A percentile compares a stretch with the other conserved stretches of the same genome.
These are phyloP conservation scores for Holacanthus passer DNA, from an alignment of 2,113 vertebrate species.

Conservation along the genomic window DNA sequence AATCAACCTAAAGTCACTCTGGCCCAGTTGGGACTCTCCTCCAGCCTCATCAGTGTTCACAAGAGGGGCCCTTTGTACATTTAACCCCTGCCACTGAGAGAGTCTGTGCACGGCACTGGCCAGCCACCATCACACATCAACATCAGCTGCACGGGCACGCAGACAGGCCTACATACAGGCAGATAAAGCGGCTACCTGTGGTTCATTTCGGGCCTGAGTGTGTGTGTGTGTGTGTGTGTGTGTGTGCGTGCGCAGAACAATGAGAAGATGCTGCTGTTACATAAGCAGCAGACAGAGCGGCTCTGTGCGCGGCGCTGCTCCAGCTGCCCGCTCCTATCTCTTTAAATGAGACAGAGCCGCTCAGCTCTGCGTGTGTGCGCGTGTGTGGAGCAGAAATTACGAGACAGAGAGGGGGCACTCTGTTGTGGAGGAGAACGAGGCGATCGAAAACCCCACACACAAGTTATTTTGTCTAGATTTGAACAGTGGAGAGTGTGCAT, in stretches of 20 bases:
- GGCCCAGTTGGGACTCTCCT: too few species aligned
- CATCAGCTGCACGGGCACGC: neutral
- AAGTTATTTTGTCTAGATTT: neutral
- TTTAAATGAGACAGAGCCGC: constrained; percentile 76
- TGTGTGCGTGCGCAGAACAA: constrained; percentile 1
- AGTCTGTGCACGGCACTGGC: neutral
- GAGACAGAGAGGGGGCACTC: constrained; percentile 67
- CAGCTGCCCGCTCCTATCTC: constrained; percentile 71
- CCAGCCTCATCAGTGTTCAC: neutral
- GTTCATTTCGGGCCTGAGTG: neutral
- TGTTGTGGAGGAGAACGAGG: constrained; percentile 68
- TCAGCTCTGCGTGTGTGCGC: constrained; percentile 52
- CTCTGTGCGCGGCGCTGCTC: constrained; percentile 50
- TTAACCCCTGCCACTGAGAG: neutral
- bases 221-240: neutral
- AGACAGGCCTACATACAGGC: neutral
- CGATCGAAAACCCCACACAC: constrained; percentile 47
- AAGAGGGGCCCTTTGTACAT: neutral
- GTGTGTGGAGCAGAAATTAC: constrained; percentile 62
- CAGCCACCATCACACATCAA: neutral
- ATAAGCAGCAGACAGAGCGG: constrained; percentile 62
- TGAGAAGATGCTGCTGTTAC: constrained; percentile 63
- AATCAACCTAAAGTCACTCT: too few species aligned
- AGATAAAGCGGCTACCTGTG: neutral
- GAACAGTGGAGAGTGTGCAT: neutral